Base-by-base conservation (phyloP, 2,888 invertebrate species). In the Drosophila ezoana region DNA sequence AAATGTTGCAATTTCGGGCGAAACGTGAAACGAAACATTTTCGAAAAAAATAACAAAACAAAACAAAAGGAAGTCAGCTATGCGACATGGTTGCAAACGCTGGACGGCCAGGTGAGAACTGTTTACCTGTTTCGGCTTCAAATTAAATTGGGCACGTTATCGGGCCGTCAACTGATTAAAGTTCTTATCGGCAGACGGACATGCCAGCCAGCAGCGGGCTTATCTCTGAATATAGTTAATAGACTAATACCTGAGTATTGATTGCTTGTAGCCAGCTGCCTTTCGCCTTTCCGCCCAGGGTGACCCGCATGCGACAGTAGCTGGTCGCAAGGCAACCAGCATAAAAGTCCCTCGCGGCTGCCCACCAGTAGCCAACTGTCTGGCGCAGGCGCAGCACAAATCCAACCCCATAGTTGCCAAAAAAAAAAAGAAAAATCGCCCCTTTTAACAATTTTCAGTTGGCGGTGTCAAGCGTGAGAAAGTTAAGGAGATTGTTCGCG, bases 361-460 rank as follows among this genome's bases (percentile, higher is more conserved):
- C 64, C 67, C 61, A 73, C 77, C 83, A 68, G 80, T 67, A 80
- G 81, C 81, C 81, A 76, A 83, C 44, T 72, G 74, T 58, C 71
- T 68, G 57, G 32, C 58, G 48, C 68, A 60, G 67, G 53, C 59
- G 37, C 47, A 28, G n/a, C 47, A 38, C 3, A 13, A 53, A 23
- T 49, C 37, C 44, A 59, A 75, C 69, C 74, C 69, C 41, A 43
- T 65, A 53, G n/a, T 61, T 62, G 61, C 65, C 33, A 47, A 64
- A 70, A 40, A 57, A 18, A 9, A 38, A 32, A 28, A 14, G 4
- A 38, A 14, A 58, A 28, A 14, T 49, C 64, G 63, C 48, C 68
- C 61, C 62, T 60, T 64, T 35, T 28, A 43, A 37, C 62, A 14
- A 20, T 5, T 49, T 60, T 28, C 14, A 62, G 37, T 35, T 63